Evolutionary conservation across 1,140 invertebrate genomes (phyloP), one percentile per base, ranked within the genome.

Genomic region (Hylyphantes graminicola): DNA sequence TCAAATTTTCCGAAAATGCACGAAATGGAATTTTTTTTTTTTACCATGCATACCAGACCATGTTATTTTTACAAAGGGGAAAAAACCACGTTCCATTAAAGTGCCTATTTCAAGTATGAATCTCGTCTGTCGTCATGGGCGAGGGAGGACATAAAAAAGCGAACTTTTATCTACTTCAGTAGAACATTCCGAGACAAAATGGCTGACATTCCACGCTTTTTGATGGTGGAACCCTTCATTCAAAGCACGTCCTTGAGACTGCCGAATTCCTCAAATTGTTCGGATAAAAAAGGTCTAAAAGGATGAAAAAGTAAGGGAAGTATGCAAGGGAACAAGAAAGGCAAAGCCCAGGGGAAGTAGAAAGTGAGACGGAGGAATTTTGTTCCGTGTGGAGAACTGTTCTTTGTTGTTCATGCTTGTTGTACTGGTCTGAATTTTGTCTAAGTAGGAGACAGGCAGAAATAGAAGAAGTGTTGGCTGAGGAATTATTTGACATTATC

Each of bases 251-350:
- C 48, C 17, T 72, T 53, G 17, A 17, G 3, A 53, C 51, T n/a
- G 19, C 51, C 48, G 19, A 15, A 54, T 72, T 72, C 54, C 68
- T 53, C 50, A 72, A 72, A 72, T 54, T 72, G 68, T 15, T 15
- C 17, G 59, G 59, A 61, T 53, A 72, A 72, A 72, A 48, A 72
- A 53, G 48, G 35, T 8, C 9, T 48, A 48, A 35, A 48, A 61
- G 13, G 35, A 55, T 17, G 19, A 55, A 48, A 21, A 68, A 35
- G 48, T 51, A 17, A 12, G 10, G 10, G 13, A 64, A 64, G 61
- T 19, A 64, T n/a, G 35, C 35, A 35, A 35, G 35, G 35, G 35
- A 35, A 35, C 35, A 35, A 35, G 35, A 35, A 35, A 35, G 35
- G 35, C 2, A 35, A 35, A 35, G 35, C 35, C 35, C 35, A 35